phyloP scores from a whole-genome alignment of 2,113 vertebrate species.

The Aythya baeri region DNA sequence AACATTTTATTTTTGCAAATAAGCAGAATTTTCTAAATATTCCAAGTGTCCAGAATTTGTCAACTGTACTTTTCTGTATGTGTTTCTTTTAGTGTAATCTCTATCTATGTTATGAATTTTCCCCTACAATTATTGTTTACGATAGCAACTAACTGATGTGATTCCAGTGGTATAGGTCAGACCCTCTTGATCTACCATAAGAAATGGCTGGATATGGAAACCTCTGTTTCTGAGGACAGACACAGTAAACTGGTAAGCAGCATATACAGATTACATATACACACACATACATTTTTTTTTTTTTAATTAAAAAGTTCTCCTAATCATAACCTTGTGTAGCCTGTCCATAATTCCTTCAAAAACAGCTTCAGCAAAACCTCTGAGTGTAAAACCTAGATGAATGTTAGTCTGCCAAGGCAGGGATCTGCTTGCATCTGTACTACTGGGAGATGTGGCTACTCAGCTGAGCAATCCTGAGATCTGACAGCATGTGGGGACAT shows the following conservation, averaged over 20 bases:
- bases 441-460: neutral
- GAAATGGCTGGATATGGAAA: neutral
- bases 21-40: neutral
- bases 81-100: neutral
- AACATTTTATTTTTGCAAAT: neutral
- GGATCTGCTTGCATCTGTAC: neutral
- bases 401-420: neutral
- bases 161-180: neutral
- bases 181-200: neutral
- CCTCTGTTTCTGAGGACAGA: neutral
- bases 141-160: neutral
- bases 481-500: rapidly evolving
- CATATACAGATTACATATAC: neutral
- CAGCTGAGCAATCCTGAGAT: neutral
- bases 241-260: neutral
- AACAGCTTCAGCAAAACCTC: neutral
- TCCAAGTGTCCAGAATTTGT: neutral
- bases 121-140: neutral
- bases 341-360: neutral
- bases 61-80: neutral
- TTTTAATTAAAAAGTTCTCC: neutral
- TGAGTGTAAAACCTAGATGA: neutral
- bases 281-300: neutral
- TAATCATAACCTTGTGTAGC: neutral
- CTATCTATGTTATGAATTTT: neutral